Evolutionary conservation across 2,113 vertebrate genomes (phyloP).

Genomic region (Crocuta crocuta): DNA sequence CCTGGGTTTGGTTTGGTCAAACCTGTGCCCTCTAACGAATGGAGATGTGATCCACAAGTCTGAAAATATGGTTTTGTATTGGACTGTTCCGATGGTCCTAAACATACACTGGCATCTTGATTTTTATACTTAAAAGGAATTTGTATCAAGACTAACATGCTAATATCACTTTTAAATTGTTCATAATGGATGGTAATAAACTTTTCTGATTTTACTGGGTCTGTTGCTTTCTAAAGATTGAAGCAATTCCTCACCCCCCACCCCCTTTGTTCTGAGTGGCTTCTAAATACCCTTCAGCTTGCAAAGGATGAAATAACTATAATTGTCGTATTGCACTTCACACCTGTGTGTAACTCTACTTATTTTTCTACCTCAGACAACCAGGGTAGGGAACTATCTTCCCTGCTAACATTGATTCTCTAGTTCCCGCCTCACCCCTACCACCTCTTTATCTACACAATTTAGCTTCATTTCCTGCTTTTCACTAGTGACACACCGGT

Average conservation of each 20-base stretch:
- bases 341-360: not conserved
- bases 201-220: constrained; percentile 38
- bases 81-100: not conserved
- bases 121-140: constrained; percentile 51
- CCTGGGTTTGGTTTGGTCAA: constrained; percentile 35
- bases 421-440: not conserved
- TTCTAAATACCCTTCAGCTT: constrained; percentile 41
- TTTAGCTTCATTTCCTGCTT: constrained; percentile 40
- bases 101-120: constrained; percentile 52
- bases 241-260: not conserved
- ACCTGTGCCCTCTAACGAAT: not conserved
- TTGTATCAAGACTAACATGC: constrained; percentile 53
- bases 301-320: not conserved
- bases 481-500: not conserved
- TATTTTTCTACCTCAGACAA: not conserved
- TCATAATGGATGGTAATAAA: constrained; percentile 43
- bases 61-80: not conserved
- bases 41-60: not conserved
- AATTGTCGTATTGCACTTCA: not conserved
- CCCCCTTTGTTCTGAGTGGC: not conserved
- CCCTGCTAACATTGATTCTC: not conserved
- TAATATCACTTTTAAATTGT: constrained; percentile 53
- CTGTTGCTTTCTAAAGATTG: constrained; percentile 23
- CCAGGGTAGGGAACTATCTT: not conserved
- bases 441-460: not conserved